phyloP scores from a whole-genome alignment of 2,113 vertebrate genomes.

The Brachypteracias leptosomus region DNA sequence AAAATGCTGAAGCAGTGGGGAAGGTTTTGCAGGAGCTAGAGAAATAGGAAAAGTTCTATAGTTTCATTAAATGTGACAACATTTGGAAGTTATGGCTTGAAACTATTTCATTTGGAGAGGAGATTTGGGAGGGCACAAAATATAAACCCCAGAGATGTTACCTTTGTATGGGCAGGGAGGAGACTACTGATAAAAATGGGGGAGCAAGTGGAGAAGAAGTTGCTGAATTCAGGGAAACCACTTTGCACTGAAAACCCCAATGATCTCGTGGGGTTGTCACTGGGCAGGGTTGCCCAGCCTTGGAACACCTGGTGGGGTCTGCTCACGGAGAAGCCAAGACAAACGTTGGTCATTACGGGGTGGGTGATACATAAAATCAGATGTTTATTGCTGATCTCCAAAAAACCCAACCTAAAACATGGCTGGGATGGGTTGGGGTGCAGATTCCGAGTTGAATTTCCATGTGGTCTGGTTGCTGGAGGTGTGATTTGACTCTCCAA shows the following conservation, averaged over 20 bases:
- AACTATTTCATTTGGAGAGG: background rate
- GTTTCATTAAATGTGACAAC: background rate
- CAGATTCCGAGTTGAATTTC: background rate
- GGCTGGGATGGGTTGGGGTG: background rate
- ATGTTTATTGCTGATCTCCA: background rate
- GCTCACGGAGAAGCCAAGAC: background rate
- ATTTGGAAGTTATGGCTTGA: background rate
- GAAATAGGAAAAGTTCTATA: background rate
- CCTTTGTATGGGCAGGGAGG: background rate
- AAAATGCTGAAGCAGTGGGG: background rate
- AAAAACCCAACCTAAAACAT: background rate
- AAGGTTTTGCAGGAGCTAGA: background rate
- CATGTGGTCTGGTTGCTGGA: background rate
- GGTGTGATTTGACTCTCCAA: background rate
- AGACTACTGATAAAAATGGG: background rate
- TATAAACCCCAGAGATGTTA: background rate
- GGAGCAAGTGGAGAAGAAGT: background rate
- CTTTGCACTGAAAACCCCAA: background rate
- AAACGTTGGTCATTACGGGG: accelerated
- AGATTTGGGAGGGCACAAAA: background rate
- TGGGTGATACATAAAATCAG: background rate
- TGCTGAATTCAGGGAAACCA: background rate
- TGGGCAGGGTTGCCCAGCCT: background rate
- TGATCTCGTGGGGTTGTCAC: background rate
- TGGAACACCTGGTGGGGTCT: background rate